Conservation (phyloP, 2,113 vertebrate genomes). For the Apodemus speciosus region DNA sequence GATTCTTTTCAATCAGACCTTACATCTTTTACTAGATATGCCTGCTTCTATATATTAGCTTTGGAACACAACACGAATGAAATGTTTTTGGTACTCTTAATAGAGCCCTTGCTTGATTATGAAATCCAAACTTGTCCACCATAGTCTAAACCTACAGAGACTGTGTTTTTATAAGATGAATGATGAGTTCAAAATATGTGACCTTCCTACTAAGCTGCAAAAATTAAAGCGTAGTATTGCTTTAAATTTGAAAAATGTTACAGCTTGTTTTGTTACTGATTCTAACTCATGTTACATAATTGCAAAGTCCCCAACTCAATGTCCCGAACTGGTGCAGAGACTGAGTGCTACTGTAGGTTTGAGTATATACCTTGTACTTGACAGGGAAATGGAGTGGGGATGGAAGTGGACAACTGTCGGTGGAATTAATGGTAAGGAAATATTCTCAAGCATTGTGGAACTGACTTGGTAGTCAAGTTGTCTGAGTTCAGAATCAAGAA, state of each 20-base stretch:
- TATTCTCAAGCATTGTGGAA: neutral
- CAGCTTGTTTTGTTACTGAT: neutral
- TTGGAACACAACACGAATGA: slow-evolving; percentile 44
- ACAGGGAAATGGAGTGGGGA: neutral
- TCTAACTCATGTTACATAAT: slow-evolving; percentile 10
- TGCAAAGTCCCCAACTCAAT: neutral
- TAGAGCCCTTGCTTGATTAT: slow-evolving; percentile 62
- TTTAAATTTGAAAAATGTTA: slow-evolving; percentile 9
- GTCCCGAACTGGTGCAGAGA: neutral
- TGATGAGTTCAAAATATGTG: neutral
- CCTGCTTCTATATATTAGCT: slow-evolving; percentile 63
- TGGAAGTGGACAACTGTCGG: neutral
- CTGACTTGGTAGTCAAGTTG: neutral
- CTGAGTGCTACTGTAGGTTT: neutral
- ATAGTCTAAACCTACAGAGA: neutral
- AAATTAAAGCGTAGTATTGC: neutral
- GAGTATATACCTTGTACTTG: neutral
- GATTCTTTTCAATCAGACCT: slow-evolving; percentile 68
- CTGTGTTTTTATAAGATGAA: neutral
- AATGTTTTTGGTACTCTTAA: neutral
- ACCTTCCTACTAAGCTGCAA: slow-evolving; percentile 9
- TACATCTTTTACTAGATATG: slow-evolving; percentile 50
- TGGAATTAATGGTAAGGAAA: neutral
- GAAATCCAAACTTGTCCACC: slow-evolving; percentile 39
- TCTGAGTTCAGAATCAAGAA: slow-evolving; percentile 12